Base-by-base conservation (phyloP, 1,140 invertebrate genomes). In the Aphelenchoides fujianensis region DNA sequence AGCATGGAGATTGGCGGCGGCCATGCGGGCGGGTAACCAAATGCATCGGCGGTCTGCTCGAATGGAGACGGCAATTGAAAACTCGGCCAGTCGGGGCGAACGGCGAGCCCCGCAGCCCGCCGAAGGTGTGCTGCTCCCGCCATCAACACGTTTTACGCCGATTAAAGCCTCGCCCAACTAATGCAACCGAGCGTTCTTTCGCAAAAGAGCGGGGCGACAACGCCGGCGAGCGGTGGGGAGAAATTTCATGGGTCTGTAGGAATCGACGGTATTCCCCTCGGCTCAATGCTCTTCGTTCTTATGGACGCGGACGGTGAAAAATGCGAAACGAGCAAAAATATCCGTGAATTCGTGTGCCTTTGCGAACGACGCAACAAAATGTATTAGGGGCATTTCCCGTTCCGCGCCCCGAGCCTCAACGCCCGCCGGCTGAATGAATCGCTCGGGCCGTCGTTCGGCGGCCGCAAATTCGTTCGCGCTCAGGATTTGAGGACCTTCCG, bases 11-110 rank as follows among this genome's bases (percentile, higher is more conserved):
- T 48, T 48, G 41, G 41, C 41, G 12, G 41, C 12, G n/a, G n/a
- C n/a, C n/a, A n/a, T n/a, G n/a, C n/a, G n/a, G 41, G 41, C 41
- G 41, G 41, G 41, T 48, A 48, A 48, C 41, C 41, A 48, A 48
- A 48, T 48, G 41, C 41, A 48, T 12, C 41, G 23, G 41, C n/a
- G n/a, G 23, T 23, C 41, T 12, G 12, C 12, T 48, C 41, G 41
- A 48, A 48, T 48, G 23, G 41, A 48, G n/a, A n/a, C n/a, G n/a
- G 41, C 41, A 48, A 48, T 48, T 48, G 41, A 48, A 48, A 23
- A 48, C 41, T 48, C 41, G 23, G n/a, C n/a, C n/a, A n/a, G n/a
- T n/a, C 41, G 12, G 41, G 41, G 12, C 41, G 41, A 48, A 48
- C 41, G 41, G 23, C 12, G 41, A n/a, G n/a, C n/a, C n/a, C n/a